Conservation (phyloP, 1,140 invertebrate species). For the Sesamia nonagrioides region DNA sequence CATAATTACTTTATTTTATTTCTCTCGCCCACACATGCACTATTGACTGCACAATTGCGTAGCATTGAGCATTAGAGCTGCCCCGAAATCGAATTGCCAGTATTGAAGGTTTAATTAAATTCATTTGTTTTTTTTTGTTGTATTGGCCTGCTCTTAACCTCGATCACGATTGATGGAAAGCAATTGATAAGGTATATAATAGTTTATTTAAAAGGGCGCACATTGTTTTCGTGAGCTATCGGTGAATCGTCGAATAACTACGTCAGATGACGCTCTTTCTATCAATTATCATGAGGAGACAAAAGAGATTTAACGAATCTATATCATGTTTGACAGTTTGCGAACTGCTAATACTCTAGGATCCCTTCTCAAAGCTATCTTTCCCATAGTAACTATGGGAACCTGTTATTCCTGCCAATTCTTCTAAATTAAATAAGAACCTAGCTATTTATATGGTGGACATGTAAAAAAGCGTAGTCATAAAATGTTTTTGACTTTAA, state of each 20-base stretch:
- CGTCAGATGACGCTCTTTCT: conserved; percentile 16
- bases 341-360: neutral
- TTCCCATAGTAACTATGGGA: neutral
- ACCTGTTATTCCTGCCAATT: conserved; percentile 7
- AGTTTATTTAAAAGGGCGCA: neutral
- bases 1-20: conserved; percentile 9
- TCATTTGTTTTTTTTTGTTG: neutral
- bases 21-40: conserved; percentile 20
- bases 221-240: conserved; percentile 2
- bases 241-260: conserved; percentile 14
- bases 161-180: too few relatives aligned
- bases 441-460: neutral
- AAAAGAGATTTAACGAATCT: conserved; percentile 19
- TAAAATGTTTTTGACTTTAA: neutral
- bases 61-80: conserved; percentile 34
- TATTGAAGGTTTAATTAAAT: neutral
- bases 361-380: neutral
- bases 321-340: neutral
- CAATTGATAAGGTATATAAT: too few relatives aligned
- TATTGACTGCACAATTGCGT: conserved; percentile 34
- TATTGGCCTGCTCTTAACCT: too few relatives aligned
- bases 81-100: conserved; percentile 5
- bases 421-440: neutral
- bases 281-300: neutral
- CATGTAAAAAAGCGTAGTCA: neutral